These are phyloP conservation scores for Uloborus diversus DNA, from an alignment of 1,140 invertebrate genomes.

Conservation along the genomic window DNA sequence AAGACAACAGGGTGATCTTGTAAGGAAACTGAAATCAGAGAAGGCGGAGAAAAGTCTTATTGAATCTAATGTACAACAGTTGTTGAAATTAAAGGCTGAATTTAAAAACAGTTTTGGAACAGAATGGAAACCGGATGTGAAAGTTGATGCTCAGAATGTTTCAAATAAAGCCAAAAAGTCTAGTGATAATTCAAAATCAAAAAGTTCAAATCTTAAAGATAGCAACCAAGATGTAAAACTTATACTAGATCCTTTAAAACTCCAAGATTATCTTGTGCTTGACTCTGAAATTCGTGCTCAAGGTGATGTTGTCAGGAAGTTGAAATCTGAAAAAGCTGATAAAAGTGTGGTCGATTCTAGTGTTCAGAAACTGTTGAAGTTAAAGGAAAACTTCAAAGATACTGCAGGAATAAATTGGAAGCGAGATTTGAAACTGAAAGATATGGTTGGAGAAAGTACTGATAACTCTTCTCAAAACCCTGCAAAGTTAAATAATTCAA, in stretches of 20 bases:
- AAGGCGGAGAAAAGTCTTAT: slow-evolving; percentile 64
- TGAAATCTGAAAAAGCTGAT: slow-evolving; percentile 73
- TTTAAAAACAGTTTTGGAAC: slow-evolving; percentile 67
- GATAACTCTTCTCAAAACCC: too few relatives aligned
- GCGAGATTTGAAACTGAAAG: slow-evolving; percentile 57
- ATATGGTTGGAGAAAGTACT: not conserved
- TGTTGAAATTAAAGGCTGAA: slow-evolving; percentile 74
- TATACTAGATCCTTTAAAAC: too few relatives aligned
- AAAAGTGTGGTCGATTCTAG: slow-evolving; percentile 74
- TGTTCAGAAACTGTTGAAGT: slow-evolving; percentile 76
- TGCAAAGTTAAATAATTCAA: too few relatives aligned
- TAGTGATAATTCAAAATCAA: not conserved
- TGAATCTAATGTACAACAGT: slow-evolving; percentile 71
- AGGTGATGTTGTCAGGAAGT: slow-evolving; percentile 67
- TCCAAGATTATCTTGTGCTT: too few relatives aligned
- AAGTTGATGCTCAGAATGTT: not conserved
- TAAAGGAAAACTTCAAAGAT: slow-evolving; percentile 84
- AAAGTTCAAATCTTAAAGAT: not conserved
- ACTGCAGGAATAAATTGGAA: slow-evolving; percentile 75
- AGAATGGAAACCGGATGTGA: slow-evolving; percentile 69
- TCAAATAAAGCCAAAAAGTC: not conserved
- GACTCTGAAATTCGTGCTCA: slow-evolving; percentile 68
- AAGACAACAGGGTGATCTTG: slow-evolving; percentile 64
- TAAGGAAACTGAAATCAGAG: slow-evolving; percentile 74
- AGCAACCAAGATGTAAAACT: too few relatives aligned